Percentiles rank a stretch among this genome's conserved stretches.
These are phyloP conservation scores for Furcifer pardalis DNA, from an alignment of 2,797 vertebrate genomes.

Conservation along the genomic window DNA sequence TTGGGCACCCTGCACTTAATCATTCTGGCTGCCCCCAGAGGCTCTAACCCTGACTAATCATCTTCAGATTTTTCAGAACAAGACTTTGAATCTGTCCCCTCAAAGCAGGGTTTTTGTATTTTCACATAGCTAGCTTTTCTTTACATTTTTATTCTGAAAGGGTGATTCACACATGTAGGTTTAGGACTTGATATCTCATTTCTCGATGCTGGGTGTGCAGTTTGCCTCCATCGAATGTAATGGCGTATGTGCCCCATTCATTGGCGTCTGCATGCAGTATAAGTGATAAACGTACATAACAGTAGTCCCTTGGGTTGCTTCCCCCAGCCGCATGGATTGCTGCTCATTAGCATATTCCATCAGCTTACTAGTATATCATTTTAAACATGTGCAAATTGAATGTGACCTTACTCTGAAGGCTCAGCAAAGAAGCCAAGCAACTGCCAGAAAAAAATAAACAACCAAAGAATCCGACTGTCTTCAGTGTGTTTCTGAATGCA, in stretches of 20 bases:
- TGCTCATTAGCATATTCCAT: not conserved
- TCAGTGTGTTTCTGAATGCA: not conserved
- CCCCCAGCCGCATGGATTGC: too few species aligned
- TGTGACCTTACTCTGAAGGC: not conserved
- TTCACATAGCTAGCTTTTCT: not conserved
- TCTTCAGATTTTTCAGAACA: not conserved
- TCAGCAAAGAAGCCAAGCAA: not conserved
- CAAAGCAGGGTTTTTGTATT: not conserved
- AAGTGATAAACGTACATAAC: not conserved
- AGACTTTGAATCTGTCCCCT: not conserved
- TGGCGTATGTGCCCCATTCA: not conserved
- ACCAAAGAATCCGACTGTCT: not conserved
- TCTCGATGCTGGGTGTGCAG: not conserved
- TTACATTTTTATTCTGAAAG: not conserved
- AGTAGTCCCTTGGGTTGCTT: not conserved
- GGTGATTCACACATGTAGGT: constrained; percentile 5
- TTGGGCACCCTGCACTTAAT: too few species aligned
- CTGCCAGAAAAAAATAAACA: not conserved
- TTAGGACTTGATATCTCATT: not conserved
- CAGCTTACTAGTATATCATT: not conserved
- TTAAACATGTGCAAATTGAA: constrained; percentile 10
- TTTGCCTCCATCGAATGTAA: not conserved
- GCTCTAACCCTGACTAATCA: not conserved
- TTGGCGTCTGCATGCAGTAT: not conserved
- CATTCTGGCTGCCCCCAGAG: not conserved